A percentile compares a stretch with the other conserved stretches of the same genome.
Conservation (phyloP, 2,113 vertebrate species). For the Lamprotornis superbus region DNA sequence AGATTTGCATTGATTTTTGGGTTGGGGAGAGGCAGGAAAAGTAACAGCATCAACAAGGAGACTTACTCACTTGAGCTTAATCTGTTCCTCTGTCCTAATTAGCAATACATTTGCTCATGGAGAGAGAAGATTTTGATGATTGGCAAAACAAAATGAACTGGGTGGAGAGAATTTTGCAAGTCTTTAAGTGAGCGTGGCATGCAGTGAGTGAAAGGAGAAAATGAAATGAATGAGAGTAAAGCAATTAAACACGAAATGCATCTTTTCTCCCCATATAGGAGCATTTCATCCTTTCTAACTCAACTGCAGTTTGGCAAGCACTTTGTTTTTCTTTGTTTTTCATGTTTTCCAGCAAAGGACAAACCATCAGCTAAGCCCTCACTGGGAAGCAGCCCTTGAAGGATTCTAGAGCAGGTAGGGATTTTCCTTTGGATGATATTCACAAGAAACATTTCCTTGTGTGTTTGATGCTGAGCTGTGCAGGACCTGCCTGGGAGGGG, state of each 20-base stretch:
- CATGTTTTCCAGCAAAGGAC: conserved; percentile 46
- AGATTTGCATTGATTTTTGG: not conserved
- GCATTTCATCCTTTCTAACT: not conserved
- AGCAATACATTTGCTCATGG: not conserved
- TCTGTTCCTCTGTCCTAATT: not conserved
- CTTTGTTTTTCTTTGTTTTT: not conserved
- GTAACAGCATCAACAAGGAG: not conserved
- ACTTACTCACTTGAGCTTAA: not conserved
- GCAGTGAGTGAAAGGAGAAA: not conserved
- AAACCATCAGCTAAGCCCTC: conserved; percentile 5
- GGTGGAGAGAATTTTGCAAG: not conserved
- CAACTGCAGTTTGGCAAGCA: not conserved
- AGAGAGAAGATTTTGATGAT: not conserved
- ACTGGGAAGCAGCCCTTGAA: not conserved
- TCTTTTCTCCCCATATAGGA: not conserved
- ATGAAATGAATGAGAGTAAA: not conserved
- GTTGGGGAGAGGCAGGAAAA: not conserved
- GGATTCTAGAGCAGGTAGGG: conserved; percentile 27
- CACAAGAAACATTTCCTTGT: not conserved
- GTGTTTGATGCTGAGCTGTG: not conserved
- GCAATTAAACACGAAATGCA: not conserved
- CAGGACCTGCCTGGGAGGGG: not conserved
- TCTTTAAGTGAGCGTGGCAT: not conserved
- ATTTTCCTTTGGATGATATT: not conserved
- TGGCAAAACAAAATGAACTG: not conserved